Conservation (phyloP, 2,113 vertebrate species). For the Corythoichthys haematopterus region DNA sequence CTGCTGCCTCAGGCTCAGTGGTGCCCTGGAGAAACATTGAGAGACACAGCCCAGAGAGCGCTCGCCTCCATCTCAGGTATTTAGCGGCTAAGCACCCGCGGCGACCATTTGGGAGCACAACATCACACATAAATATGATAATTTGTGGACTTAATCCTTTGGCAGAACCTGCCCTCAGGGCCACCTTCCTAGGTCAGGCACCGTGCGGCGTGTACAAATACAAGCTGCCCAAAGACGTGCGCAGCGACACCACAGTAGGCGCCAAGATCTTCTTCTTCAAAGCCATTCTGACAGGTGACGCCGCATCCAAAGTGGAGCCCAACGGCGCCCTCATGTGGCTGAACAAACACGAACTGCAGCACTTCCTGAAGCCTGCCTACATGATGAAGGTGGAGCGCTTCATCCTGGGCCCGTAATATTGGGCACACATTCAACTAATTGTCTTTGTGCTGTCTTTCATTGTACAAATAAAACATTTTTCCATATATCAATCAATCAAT, state of each 20-base stretch:
- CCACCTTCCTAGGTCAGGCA: slow-evolving; percentile 86
- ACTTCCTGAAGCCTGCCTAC: slow-evolving; percentile 83
- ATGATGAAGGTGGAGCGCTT: slow-evolving; percentile 80
- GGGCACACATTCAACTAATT: background rate
- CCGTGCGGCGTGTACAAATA: slow-evolving; percentile 93
- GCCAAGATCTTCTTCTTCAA: slow-evolving; percentile 97
- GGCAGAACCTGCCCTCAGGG: slow-evolving; percentile 75
- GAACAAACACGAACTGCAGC: slow-evolving; percentile 80
- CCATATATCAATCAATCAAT: background rate
- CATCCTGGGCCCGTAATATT: slow-evolving; percentile 57
- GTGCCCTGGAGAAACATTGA: slow-evolving; percentile 84
- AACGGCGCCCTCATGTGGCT: slow-evolving; percentile 76
- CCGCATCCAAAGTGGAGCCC: slow-evolving; percentile 32
- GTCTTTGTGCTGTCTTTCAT: slow-evolving; percentile 2
- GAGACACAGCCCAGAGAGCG: slow-evolving; percentile 82
- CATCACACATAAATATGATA: background rate
- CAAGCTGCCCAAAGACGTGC: slow-evolving; percentile 80
- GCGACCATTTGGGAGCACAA: background rate
- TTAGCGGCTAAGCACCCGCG: background rate
- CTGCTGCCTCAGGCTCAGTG: slow-evolving; percentile 85
- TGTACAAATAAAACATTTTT: slow-evolving; percentile 36
- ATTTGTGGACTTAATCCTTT: background rate
- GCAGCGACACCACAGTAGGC: slow-evolving; percentile 74
- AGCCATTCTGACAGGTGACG: slow-evolving; percentile 75
- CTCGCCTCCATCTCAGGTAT: slow-evolving; percentile 78